Evolutionary conservation across 2,888 invertebrate species (phyloP).

Genomic region (Allophyes oxyacanthae): DNA sequence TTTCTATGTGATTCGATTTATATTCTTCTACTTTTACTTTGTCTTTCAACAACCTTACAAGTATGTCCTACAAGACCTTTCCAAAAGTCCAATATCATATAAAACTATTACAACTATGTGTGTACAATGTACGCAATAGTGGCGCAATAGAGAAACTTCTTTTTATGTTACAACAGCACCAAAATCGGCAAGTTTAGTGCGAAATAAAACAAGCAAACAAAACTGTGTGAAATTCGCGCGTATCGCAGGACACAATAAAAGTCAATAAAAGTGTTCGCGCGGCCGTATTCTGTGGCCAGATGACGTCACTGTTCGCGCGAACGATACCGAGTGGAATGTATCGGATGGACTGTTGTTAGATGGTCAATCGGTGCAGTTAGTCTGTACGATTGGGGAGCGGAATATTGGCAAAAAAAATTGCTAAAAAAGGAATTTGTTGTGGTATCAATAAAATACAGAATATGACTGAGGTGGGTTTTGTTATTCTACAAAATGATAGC

Average conservation of each 20-base stretch:
- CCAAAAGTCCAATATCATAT: too few relatives aligned
- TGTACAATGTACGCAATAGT: background rate
- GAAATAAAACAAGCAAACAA: conserved; percentile 11
- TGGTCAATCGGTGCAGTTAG: background rate
- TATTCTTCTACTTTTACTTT: too few relatives aligned
- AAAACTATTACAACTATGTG: background rate
- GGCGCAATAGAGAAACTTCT: background rate
- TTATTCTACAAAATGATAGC: too few relatives aligned
- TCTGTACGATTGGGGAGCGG: too few relatives aligned
- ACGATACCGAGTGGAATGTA: background rate
- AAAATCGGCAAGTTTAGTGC: conserved; percentile 1
- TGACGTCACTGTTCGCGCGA: conserved; percentile 4
- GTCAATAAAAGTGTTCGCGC: background rate
- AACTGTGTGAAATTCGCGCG: conserved; percentile 4
- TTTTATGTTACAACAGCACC: background rate
- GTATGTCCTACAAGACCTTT: too few relatives aligned
- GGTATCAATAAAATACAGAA: too few relatives aligned
- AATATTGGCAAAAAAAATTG: too few relatives aligned
- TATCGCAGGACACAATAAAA: conserved; percentile 14
- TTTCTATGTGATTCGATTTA: too few relatives aligned
- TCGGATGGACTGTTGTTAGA: background rate
- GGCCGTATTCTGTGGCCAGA: background rate
- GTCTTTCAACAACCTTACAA: too few relatives aligned
- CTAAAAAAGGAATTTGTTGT: too few relatives aligned
- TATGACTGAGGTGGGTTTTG: too few relatives aligned